phyloP scores from a whole-genome alignment of 2,888 invertebrate genomes.

The Nephrocerus scutellatus region DNA sequence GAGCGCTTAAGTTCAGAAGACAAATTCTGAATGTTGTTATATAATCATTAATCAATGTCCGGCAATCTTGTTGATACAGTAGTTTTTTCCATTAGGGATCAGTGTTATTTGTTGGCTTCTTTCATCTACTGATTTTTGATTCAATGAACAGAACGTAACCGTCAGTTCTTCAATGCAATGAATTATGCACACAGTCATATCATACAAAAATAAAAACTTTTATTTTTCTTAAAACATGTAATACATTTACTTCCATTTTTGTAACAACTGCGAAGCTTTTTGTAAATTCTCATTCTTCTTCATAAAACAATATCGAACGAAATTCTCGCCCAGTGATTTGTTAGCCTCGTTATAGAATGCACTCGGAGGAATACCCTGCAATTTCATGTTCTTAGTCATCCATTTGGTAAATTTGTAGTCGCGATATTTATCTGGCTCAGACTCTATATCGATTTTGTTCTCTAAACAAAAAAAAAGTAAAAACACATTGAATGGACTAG shows the following conservation, averaged over 20 bases:
- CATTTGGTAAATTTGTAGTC: constrained; percentile 95
- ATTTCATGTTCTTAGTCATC: constrained; percentile 86
- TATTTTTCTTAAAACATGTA: too few species aligned
- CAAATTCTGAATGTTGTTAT: too few species aligned
- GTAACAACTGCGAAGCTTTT: constrained; percentile 59
- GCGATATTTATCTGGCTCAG: constrained; percentile 64
- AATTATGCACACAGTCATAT: background rate
- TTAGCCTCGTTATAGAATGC: constrained; percentile 82
- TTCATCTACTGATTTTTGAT: too few species aligned
- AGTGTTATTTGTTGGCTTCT: too few species aligned
- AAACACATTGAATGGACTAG: constrained; percentile 4
- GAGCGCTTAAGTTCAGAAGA: too few species aligned
- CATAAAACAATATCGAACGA: constrained; percentile 88
- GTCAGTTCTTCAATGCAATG: too few species aligned
- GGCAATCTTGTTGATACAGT: too few species aligned
- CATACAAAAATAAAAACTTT: constrained; percentile 2
- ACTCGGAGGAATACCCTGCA: constrained; percentile 89
- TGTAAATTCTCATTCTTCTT: constrained; percentile 75
- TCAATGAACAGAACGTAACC: too few species aligned
- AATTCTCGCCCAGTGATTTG: constrained; percentile 75
- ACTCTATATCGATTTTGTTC: constrained; percentile 59
- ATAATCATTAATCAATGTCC: too few species aligned
- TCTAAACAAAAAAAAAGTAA: constrained; percentile 43
- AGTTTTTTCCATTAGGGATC: too few species aligned
- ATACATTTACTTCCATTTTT: constrained; percentile 55